phyloP scores from a whole-genome alignment of 2,113 vertebrate genomes.

The Misgurnus mizolepis region DNA sequence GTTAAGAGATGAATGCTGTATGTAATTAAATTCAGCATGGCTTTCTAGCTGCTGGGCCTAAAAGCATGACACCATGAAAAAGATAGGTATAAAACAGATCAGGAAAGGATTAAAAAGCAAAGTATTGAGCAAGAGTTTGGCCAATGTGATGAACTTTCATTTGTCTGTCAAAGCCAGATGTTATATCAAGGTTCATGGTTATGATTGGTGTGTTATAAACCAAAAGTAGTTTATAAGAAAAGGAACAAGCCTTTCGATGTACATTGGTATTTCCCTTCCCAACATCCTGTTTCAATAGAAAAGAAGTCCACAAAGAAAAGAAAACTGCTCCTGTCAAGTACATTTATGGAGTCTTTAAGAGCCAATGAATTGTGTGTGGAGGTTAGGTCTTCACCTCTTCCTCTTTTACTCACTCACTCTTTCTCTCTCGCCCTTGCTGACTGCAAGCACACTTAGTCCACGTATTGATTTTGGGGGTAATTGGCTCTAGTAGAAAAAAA shows the following conservation, averaged over 20 bases:
- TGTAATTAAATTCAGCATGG: conserved; percentile 40
- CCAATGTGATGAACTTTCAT: background rate
- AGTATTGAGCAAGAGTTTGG: background rate
- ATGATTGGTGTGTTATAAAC: too few relatives aligned
- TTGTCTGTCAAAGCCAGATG: too few relatives aligned
- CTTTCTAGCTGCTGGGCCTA: conserved; percentile 33
- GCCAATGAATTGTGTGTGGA: background rate
- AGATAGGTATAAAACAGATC: conserved; percentile 15
- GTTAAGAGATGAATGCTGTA: conserved; percentile 30
- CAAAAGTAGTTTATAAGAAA: too few relatives aligned
- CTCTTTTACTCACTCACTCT: conserved; percentile 1
- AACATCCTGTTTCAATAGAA: too few relatives aligned
- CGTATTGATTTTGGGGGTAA: conserved; percentile 69
- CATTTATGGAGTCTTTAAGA: background rate
- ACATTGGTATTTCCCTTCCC: too few relatives aligned
- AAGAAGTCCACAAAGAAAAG: background rate
- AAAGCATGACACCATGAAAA: background rate
- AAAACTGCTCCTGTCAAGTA: background rate
- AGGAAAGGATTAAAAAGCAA: background rate
- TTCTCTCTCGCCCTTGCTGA: conserved; percentile 24
- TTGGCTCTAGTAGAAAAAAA: conserved; percentile 54
- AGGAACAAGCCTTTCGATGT: too few relatives aligned
- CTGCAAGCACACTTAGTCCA: conserved; percentile 56
- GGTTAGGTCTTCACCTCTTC: background rate
- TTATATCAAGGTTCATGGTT: too few relatives aligned